Percentiles rank a stretch among this genome's conserved stretches.
Evolutionary conservation across 1,140 invertebrate species (phyloP).

Genomic region (Aleiodes sp.): DNA sequence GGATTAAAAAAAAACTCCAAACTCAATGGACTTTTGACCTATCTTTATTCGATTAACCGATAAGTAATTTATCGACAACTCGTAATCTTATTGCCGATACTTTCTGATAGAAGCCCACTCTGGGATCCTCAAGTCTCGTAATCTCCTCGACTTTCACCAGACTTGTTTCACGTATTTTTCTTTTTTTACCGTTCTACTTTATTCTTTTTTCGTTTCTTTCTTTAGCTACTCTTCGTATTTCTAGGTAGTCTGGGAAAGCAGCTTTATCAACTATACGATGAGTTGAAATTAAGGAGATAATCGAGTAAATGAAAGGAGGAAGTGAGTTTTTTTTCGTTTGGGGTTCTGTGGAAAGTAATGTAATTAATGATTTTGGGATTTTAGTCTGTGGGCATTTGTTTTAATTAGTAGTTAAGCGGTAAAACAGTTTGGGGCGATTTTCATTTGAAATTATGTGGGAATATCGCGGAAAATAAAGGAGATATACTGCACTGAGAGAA

Average conservation of each 20-base stretch:
- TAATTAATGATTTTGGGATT: no score
- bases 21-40: slow-evolving; percentile 10
- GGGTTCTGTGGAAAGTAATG: no score
- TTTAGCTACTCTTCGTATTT: background rate
- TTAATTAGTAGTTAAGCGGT: no score
- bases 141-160: slow-evolving; percentile 29
- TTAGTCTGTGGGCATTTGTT: no score
- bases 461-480: no score
- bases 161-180: slow-evolving; percentile 18
- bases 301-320: background rate
- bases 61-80: slow-evolving; percentile 28
- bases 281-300: background rate
- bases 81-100: slow-evolving; percentile 26
- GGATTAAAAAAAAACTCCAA: background rate
- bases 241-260: background rate
- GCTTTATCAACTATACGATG: background rate
- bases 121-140: slow-evolving; percentile 9
- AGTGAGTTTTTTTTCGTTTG: no score
- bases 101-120: slow-evolving; percentile 12
- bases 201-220: background rate
- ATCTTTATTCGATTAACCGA: slow-evolving; percentile 21
- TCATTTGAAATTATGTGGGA: no score
- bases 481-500: no score
- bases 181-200: background rate
- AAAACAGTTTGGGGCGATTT: no score